Evolutionary conservation across 2,113 vertebrate species (phyloP), one percentile per base, ranked within the genome.

Genomic region (Taurulus bubalis): DNA sequence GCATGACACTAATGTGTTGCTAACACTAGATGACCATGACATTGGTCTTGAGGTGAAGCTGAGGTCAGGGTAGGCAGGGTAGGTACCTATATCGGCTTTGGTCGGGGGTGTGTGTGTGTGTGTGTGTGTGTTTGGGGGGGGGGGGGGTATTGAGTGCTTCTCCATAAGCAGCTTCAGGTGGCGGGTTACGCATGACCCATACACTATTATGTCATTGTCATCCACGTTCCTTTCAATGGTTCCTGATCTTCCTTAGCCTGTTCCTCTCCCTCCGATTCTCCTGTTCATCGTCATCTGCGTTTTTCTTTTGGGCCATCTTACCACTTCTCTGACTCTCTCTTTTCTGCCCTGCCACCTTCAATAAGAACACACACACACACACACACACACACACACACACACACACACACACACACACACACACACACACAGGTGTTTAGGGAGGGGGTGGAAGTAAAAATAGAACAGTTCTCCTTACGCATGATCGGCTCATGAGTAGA

Each of bases 391-490:
- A 28, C n/a, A 83, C 73, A 71, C 42, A 56, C 64, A 26, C 42
- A 45, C 51, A 30, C 62, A 62, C 75, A 38, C 34, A 34, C 34
- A 34, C 34, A 34, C 34, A 34, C 34, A 34, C 34, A 34, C 42
- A 28, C n/a, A 81, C 73, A 71, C 42, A 56, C 64, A 26, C 42
- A 45, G 65, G 56, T 58, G 84, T 62, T 63, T 3, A 79, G 71
- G 73, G 89, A 71, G 71, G 71, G 77, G 70, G 45, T 1, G 24
- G 86, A 73, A 71, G 42, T 92, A 92, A 91, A 93, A 93, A 94
- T 91, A 93, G 91, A 90, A 84, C 89, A 89, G 78, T 83, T 87
- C 85, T 89, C 84, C 85, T 91, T 85, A 91, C 59, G 88, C 91
- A 90, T 88, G 92, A 86, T 87, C 15, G 81, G 85, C 79, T 90